Conservation (phyloP, 2,797 vertebrate genomes). For the Gambelia wislizenii region DNA sequence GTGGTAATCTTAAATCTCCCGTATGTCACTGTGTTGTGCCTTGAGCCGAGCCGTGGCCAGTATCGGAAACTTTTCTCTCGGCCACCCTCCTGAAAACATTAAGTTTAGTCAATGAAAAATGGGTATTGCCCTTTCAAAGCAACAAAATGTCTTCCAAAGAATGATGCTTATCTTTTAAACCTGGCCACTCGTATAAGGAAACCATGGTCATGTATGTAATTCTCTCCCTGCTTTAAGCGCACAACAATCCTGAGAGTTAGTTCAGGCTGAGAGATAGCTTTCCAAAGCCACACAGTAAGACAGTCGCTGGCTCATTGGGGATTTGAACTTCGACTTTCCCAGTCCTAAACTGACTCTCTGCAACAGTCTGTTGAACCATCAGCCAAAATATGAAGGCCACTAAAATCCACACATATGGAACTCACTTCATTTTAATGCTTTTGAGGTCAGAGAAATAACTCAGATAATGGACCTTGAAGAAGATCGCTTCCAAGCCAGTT, state of each 20-base stretch:
- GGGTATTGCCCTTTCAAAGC: background rate
- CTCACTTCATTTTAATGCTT: background rate
- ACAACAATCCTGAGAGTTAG: background rate
- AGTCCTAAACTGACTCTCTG: background rate
- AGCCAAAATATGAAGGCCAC: background rate
- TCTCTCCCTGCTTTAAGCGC: background rate
- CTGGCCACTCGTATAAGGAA: background rate
- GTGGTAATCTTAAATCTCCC: conserved; percentile 98
- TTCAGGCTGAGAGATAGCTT: background rate
- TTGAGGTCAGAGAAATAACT: background rate
- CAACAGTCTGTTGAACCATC: background rate
- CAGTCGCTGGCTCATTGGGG: too few species aligned
- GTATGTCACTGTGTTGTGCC: conserved; percentile 95
- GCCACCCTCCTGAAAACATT: conserved; percentile 87
- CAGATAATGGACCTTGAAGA: background rate
- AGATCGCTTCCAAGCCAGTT: background rate
- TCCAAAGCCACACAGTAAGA: background rate
- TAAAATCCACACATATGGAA: background rate
- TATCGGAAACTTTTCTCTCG: conserved; percentile 97
- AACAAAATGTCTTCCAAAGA: background rate
- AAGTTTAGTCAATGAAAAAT: conserved; percentile 21
- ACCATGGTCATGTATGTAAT: background rate
- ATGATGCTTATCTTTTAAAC: background rate
- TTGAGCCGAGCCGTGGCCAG: conserved; percentile 95
- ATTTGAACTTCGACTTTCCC: background rate